A percentile compares a stretch with the other conserved stretches of the same genome.
Evolutionary conservation across 2,797 vertebrate genomes (phyloP).

Genomic region (Artibeus lituratus): DNA sequence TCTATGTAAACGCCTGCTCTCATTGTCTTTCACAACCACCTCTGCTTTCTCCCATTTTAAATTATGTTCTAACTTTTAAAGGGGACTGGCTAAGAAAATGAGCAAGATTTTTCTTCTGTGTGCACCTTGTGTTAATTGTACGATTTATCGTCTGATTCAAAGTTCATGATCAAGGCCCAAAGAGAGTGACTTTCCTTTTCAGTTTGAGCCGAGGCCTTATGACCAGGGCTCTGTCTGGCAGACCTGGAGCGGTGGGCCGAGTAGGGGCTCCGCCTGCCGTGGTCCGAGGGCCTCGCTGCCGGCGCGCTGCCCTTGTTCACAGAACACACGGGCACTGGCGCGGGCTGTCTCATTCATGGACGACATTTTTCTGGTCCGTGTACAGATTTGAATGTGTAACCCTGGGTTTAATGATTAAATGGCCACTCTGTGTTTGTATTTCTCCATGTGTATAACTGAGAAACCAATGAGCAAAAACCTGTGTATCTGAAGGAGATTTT

Average conservation of each 20-base stretch:
- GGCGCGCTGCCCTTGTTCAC: too few relatives aligned
- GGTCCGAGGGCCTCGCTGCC: background rate
- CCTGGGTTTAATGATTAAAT: background rate
- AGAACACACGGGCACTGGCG: background rate
- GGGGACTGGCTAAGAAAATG: background rate
- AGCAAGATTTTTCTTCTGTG: background rate
- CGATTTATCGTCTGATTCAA: background rate
- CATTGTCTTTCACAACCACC: constrained; percentile 26
- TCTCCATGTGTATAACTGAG: background rate
- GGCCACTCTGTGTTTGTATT: background rate
- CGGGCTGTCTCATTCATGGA: background rate
- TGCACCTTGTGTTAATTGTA: background rate
- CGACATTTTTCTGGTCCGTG: background rate
- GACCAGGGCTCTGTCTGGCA: background rate
- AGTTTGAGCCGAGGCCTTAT: background rate
- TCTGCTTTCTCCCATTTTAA: constrained; percentile 12
- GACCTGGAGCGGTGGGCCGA: background rate
- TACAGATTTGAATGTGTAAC: background rate
- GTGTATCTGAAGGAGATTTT: background rate
- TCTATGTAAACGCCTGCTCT: constrained; percentile 42
- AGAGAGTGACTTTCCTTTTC: background rate
- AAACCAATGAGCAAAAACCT: background rate
- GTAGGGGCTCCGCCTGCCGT: background rate
- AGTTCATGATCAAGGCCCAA: background rate
- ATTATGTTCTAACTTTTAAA: constrained; percentile 8